Evolutionary conservation across 2,888 invertebrate genomes (phyloP).

Genomic region (Mimas tiliae): DNA sequence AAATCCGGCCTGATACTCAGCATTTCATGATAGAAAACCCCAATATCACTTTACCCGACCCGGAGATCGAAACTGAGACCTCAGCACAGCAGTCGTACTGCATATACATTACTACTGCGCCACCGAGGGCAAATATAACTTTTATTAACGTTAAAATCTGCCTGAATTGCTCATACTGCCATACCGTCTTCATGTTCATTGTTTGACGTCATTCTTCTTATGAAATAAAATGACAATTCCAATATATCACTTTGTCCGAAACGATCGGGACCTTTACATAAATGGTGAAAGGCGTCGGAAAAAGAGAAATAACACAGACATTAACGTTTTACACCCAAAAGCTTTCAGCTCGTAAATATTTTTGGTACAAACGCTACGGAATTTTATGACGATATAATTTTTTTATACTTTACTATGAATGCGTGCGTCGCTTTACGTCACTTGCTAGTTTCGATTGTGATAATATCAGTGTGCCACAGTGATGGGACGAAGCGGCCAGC

Average conservation of each 20-base stretch:
- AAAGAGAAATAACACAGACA: slow-evolving; percentile 58
- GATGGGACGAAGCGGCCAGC: neutral
- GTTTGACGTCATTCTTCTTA: neutral
- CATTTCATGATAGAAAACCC: too few relatives aligned
- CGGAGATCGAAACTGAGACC: too few relatives aligned
- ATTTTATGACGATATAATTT: slow-evolving; percentile 29
- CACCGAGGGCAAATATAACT: neutral
- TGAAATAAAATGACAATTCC: slow-evolving; percentile 22
- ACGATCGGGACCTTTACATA: slow-evolving; percentile 52
- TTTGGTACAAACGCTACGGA: slow-evolving; percentile 39
- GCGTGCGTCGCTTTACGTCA: neutral
- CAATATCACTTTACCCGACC: too few relatives aligned
- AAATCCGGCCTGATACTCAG: too few relatives aligned
- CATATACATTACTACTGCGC: too few relatives aligned
- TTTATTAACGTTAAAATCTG: neutral
- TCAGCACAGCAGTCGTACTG: too few relatives aligned
- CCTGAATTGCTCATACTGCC: neutral
- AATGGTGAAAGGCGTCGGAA: slow-evolving; percentile 56
- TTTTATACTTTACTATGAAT: slow-evolving; percentile 12
- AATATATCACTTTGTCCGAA: slow-evolving; percentile 46
- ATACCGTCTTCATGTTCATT: neutral
- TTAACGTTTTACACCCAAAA: slow-evolving; percentile 75
- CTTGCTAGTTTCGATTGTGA: neutral
- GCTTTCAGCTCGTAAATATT: slow-evolving; percentile 75
- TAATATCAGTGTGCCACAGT: neutral